A percentile compares a stretch with the other conserved stretches of the same genome.
phyloP scores from a whole-genome alignment of 2,888 invertebrate genomes.

The Nemoura dubitans region DNA sequence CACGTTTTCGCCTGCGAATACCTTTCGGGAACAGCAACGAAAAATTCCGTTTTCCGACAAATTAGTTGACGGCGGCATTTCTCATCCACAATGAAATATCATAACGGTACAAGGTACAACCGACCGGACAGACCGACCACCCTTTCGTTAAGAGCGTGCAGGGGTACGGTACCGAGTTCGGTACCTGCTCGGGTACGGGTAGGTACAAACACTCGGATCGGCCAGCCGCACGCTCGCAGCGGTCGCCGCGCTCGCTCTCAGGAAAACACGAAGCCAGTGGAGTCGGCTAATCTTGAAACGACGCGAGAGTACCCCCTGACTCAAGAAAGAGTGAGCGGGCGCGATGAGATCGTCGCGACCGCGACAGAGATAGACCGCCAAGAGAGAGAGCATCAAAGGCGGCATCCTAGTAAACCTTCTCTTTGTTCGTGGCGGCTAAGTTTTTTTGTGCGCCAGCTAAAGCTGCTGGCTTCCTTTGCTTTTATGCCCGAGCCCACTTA shows the following conservation, averaged over 20 bases:
- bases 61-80: not conserved
- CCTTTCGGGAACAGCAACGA: not conserved
- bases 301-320: not conserved
- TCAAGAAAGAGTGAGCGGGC: slow-evolving; percentile 19
- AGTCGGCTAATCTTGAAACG: slow-evolving; percentile 7
- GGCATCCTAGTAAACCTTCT: slow-evolving; percentile 48
- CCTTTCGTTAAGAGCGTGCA: too few relatives aligned
- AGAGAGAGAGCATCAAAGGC: slow-evolving; percentile 46
- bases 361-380: slow-evolving; percentile 25
- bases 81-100: not conserved
- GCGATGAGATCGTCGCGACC: slow-evolving; percentile 14
- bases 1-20: not conserved
- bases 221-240: not conserved
- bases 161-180: not conserved
- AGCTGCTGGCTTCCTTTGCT: slow-evolving; percentile 30
- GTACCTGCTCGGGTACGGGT: not conserved
- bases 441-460: slow-evolving; percentile 43
- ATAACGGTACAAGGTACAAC: not conserved
- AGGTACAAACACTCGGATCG: not conserved
- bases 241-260: too few relatives aligned
- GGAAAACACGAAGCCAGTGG: not conserved
- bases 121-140: too few relatives aligned
- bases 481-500: not conserved
- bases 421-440: slow-evolving; percentile 47
- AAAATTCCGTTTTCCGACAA: not conserved